Conservation (phyloP, 2,888 invertebrate genomes). For the Drosophila tanythrix region DNA sequence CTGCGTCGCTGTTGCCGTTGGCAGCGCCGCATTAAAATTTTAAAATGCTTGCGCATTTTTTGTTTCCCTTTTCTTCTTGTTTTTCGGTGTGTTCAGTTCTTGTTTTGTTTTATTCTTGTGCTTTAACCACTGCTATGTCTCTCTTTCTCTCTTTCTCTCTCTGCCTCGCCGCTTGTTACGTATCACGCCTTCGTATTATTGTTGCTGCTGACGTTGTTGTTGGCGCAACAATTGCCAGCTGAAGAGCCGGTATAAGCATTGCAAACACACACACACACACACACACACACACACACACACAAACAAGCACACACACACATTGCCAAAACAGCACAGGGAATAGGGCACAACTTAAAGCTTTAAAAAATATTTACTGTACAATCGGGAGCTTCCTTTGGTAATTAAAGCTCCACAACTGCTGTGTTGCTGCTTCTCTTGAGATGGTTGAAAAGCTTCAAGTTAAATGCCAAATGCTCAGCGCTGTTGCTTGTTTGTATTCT, state of each 20-base stretch:
- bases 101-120: conserved; percentile 6
- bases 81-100: conserved; percentile 9
- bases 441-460: conserved; percentile 45
- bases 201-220: conserved; percentile 34
- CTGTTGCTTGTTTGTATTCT: conserved; percentile 46
- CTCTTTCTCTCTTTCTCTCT: background rate
- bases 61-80: conserved; percentile 15
- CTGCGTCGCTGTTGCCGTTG: conserved; percentile 39
- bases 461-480: conserved; percentile 47
- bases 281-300: background rate
- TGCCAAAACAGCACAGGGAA: background rate
- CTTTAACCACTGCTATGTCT: background rate
- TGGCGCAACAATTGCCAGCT: conserved; percentile 65
- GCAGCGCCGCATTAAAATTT: conserved; percentile 72
- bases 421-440: conserved; percentile 13
- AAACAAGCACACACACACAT: background rate
- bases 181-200: conserved; percentile 48
- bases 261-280: background rate
- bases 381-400: conserved; percentile 36
- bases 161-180: conserved; percentile 30
- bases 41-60: conserved; percentile 60
- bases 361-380: conserved; percentile 37
- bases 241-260: conserved; percentile 34
- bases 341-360: conserved; percentile 48
- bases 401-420: conserved; percentile 46